Conservation (phyloP, 2,113 vertebrate genomes). For the Cranoglanis bouderius region DNA sequence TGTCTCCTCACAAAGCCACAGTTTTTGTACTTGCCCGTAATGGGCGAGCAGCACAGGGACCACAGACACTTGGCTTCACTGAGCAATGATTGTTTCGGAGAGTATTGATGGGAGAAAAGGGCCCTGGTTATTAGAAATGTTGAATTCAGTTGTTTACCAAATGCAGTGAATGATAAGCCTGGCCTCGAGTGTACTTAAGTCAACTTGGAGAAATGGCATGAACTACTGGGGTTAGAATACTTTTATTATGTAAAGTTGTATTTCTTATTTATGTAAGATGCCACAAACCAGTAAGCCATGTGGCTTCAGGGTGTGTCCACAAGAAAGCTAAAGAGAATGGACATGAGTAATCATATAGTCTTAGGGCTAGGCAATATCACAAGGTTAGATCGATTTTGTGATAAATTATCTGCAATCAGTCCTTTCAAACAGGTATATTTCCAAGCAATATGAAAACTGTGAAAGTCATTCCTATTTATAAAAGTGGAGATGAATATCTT, state of each 20-base stretch:
- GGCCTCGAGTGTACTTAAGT: background rate
- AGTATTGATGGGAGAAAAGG: constrained; percentile 8
- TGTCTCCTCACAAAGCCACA: constrained; percentile 27
- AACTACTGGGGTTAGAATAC: background rate
- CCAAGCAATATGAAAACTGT: too few relatives aligned
- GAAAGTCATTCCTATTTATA: too few relatives aligned
- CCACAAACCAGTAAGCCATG: background rate
- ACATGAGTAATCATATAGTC: background rate
- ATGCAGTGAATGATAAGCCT: background rate
- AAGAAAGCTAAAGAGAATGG: background rate
- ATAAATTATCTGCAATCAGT: background rate
- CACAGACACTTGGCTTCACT: constrained; percentile 11
- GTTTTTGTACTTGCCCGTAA: constrained; percentile 6
- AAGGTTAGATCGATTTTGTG: background rate
- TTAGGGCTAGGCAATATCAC: background rate
- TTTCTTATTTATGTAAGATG: background rate
- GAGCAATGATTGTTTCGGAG: constrained; percentile 10
- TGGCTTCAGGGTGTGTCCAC: background rate
- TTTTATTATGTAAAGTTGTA: background rate
- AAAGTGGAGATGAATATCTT: too few relatives aligned
- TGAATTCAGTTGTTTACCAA: constrained; percentile 21
- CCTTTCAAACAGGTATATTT: too few relatives aligned
- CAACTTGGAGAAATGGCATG: background rate
- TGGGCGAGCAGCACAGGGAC: background rate
- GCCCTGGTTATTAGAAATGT: background rate